A percentile compares a stretch with the other conserved stretches of the same genome.
These are phyloP conservation scores for Rhinoderma darwinii DNA, from an alignment of 2,113 vertebrate genomes.

Conservation along the genomic window DNA sequence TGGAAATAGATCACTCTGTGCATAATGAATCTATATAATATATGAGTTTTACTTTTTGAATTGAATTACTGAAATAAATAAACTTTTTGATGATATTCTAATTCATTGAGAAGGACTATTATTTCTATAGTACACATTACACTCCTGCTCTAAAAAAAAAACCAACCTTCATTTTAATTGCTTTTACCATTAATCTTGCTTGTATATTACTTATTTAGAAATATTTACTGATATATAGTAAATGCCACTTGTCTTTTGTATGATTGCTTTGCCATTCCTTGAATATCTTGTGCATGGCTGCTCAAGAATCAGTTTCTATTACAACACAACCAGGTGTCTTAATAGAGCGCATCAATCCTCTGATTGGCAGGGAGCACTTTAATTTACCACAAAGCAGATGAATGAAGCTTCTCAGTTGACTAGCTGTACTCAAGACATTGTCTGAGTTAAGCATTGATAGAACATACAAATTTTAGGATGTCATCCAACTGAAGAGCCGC, in stretches of 20 bases:
- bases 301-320: slow-evolving; percentile 60
- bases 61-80: too few species aligned
- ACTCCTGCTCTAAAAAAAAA: too few species aligned
- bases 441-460: slow-evolving; percentile 30
- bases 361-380: slow-evolving; percentile 59
- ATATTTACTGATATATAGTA: not conserved
- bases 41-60: too few species aligned
- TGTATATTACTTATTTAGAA: too few species aligned
- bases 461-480: slow-evolving; percentile 50
- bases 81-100: too few species aligned
- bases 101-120: too few species aligned
- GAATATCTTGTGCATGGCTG: slow-evolving; percentile 49
- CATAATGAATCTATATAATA: too few species aligned
- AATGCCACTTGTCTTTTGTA: not conserved
- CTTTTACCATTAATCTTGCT: too few species aligned
- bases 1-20: too few species aligned
- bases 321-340: slow-evolving; percentile 54
- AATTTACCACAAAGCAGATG: slow-evolving; percentile 56
- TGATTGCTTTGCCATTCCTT: slow-evolving; percentile 44
- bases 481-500: slow-evolving; percentile 39
- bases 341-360: slow-evolving; percentile 63
- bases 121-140: too few species aligned
- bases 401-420: slow-evolving; percentile 41
- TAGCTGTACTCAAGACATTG: slow-evolving; percentile 59
- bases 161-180: too few species aligned